Conservation (phyloP, 2,888 invertebrate genomes). For the Girardia tigrina region DNA sequence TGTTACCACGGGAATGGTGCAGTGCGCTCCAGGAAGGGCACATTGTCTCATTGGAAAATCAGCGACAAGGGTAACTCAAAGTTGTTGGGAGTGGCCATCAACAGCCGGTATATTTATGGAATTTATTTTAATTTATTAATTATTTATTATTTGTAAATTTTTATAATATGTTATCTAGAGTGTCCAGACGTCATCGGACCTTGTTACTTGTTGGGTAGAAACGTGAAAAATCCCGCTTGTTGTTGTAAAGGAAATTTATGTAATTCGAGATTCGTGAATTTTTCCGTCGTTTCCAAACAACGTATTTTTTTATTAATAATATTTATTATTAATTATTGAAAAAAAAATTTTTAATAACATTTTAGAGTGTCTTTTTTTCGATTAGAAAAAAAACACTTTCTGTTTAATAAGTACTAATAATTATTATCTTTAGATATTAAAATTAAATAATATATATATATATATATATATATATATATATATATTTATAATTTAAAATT, state of each 20-base stretch:
- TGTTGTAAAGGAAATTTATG: background rate
- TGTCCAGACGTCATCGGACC: slow-evolving; percentile 12
- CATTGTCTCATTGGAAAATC: background rate
- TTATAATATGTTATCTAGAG: background rate
- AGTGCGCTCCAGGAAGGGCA: background rate
- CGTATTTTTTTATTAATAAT: too few species aligned
- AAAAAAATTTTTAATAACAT: too few species aligned
- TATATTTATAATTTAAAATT: background rate
- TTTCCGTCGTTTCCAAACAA: too few species aligned
- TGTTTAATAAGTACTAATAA: background rate
- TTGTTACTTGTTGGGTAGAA: background rate
- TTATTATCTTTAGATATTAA: background rate
- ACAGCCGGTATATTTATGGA: background rate
- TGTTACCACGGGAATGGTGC: background rate
- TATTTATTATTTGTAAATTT: too few species aligned
- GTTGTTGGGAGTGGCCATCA: background rate
- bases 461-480: background rate
- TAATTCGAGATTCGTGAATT: background rate
- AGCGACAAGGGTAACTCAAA: background rate
- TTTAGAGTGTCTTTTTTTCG: too few species aligned
- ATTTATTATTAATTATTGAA: background rate
- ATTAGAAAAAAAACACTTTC: too few species aligned
- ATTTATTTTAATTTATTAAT: too few species aligned
- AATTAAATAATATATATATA: background rate
- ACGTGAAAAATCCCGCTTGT: background rate